Percentiles rank a stretch among this genome's conserved stretches.
phyloP scores from a whole-genome alignment of 1,140 invertebrate species.

The Planococcus citri region DNA sequence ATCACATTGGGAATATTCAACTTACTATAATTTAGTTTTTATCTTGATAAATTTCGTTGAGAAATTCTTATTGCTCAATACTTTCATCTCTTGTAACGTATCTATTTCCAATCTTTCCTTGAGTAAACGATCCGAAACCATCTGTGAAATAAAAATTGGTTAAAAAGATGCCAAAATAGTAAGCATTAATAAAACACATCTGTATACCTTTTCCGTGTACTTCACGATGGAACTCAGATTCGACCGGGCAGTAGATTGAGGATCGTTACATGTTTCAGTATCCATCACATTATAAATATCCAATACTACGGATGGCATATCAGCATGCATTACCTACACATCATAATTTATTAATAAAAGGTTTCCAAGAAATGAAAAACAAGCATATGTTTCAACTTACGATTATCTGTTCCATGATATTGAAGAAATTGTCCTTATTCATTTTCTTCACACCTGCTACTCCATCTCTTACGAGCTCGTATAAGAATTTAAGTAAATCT shows the following conservation, averaged over 20 bases:
- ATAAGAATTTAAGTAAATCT: neutral
- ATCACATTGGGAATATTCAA: conserved; percentile 32
- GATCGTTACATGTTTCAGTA: conserved; percentile 50
- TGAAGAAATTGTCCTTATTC: neutral
- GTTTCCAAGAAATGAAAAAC: neutral
- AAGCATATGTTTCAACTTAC: neutral
- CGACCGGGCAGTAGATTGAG: conserved; percentile 48
- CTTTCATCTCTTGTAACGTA: conserved; percentile 79
- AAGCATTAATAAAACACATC: neutral
- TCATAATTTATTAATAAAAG: neutral
- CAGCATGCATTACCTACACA: conserved; percentile 40
- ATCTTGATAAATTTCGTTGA: conserved; percentile 95
- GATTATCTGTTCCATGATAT: neutral
- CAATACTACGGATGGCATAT: conserved; percentile 60
- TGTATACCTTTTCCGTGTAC: conserved; percentile 52
- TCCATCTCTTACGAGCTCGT: neutral
- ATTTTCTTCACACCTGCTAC: neutral
- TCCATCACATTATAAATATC: conserved; percentile 69
- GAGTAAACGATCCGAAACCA: conserved; percentile 69
- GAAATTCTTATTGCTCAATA: conserved; percentile 76
- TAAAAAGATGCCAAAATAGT: neutral
- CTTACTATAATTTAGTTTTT: conserved; percentile 95
- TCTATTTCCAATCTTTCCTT: conserved; percentile 91
- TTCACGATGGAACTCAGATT: conserved; percentile 65
- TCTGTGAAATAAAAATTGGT: conserved; percentile 36